These are phyloP conservation scores for Progne subis DNA, from an alignment of 2,113 vertebrate species.

Conservation along the genomic window DNA sequence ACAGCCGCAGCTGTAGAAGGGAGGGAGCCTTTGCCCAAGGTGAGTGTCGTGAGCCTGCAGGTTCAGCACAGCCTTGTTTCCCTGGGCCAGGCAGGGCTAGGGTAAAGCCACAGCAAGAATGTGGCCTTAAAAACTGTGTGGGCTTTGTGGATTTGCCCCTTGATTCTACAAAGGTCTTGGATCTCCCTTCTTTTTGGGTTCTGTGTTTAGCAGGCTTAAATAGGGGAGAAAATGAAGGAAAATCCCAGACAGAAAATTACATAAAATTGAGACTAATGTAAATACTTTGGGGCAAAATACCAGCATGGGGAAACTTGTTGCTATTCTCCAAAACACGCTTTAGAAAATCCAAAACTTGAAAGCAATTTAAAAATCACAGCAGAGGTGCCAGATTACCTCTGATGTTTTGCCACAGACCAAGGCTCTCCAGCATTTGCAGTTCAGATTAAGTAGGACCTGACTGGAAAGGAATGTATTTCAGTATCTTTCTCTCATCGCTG, in stretches of 20 bases:
- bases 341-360: background rate
- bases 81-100: background rate
- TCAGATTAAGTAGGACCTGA: background rate
- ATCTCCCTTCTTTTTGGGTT: background rate
- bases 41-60: rapidly evolving
- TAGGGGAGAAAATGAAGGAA: background rate
- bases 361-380: background rate
- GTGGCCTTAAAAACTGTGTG: background rate
- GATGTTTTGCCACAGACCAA: background rate
- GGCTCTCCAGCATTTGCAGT: background rate
- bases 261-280: background rate
- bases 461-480: background rate
- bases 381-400: background rate
- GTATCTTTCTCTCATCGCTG: background rate
- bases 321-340: background rate
- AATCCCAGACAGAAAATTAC: background rate
- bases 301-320: background rate
- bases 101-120: background rate
- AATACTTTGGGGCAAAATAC: background rate
- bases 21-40: background rate
- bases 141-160: background rate
- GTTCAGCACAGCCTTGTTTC: background rate
- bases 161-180: background rate
- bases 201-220: background rate
- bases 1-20: rapidly evolving